Evolutionary conservation across 2,113 vertebrate species (phyloP), one percentile per base, ranked within the genome.

Genomic region (Hystrix cristata): DNA sequence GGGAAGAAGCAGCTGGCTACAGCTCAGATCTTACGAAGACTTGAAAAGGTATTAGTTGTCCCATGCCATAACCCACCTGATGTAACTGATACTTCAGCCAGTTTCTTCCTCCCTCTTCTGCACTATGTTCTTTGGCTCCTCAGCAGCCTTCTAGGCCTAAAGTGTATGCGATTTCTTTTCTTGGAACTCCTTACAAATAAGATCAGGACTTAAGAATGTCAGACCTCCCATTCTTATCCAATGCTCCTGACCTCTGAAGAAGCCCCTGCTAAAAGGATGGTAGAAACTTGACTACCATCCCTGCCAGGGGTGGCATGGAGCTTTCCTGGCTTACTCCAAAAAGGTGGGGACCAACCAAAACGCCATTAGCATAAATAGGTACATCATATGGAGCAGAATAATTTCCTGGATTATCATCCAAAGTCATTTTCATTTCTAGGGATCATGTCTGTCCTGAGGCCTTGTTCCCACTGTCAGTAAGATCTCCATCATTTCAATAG

Each of bases 1-100:
- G 27, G 62, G 43, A 84, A 86, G 64, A 48, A 80, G 43, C 11
- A 62, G 34, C 67, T 65, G 25, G 43, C 71, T 83, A 74, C 9
- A 46, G 72, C 79, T 94, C 81, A 83, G 81, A 59, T 74, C 60
- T 88, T 74, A 86, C 23, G 18, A 88, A 85, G 60, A 64, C 31
- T 89, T 87, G 60, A 72, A 87, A 72, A 48, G 25, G 34, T 80
- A n/a, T 53, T 25, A 13, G 16, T 83, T 48, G 14, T 48, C 21
- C 62, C 7, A 57, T 34, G 57, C 59, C 65, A 27, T 69, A 92
- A 62, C 5, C 85, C 86, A 88, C 65, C 78, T 76, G 43, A 51
- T 38, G 29, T 55, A 82, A 84, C 38, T 48, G 83, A 79, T 53
- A 29, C 62, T 48, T 69, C 38, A 86, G 67, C 9, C 71, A 59